Percentiles rank a stretch among this genome's conserved stretches.
These are phyloP conservation scores for Melanophora roralis DNA, from an alignment of 2,888 invertebrate genomes.

Conservation along the genomic window DNA sequence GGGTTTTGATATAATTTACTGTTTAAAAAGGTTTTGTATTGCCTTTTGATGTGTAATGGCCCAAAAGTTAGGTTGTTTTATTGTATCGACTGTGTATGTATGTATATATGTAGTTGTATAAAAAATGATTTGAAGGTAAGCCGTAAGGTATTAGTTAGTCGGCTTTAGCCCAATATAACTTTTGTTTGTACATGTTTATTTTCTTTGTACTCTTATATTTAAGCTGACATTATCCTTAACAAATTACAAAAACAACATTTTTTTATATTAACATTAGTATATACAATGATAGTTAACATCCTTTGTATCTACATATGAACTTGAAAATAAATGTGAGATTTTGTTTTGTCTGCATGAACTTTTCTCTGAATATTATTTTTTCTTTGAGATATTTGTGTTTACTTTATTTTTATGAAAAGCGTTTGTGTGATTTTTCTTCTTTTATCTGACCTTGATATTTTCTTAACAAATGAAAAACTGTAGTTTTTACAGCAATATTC, in stretches of 20 bases:
- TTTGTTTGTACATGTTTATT: background rate
- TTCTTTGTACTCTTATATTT: background rate
- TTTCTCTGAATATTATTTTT: background rate
- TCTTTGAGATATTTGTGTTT: conserved; percentile 9
- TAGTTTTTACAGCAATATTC: background rate
- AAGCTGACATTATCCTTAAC: background rate
- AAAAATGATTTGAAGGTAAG: no score
- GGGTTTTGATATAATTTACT: no score
- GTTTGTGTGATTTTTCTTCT: background rate
- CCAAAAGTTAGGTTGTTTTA: no score
- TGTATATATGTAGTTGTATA: no score
- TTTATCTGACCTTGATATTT: conserved; percentile 14
- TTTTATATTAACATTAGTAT: background rate
- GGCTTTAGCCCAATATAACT: no score
- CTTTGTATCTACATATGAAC: background rate
- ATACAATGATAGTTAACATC: background rate
- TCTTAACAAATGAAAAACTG: background rate
- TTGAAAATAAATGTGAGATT: background rate
- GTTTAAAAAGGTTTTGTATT: no score
- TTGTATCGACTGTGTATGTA: no score
- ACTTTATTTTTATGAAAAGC: background rate
- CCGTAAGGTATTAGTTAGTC: no score
- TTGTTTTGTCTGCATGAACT: background rate
- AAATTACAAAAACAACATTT: background rate
- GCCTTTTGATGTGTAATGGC: no score